Base-by-base conservation (phyloP, 2,113 vertebrate species). In the Rhinichthys klamathensis region DNA sequence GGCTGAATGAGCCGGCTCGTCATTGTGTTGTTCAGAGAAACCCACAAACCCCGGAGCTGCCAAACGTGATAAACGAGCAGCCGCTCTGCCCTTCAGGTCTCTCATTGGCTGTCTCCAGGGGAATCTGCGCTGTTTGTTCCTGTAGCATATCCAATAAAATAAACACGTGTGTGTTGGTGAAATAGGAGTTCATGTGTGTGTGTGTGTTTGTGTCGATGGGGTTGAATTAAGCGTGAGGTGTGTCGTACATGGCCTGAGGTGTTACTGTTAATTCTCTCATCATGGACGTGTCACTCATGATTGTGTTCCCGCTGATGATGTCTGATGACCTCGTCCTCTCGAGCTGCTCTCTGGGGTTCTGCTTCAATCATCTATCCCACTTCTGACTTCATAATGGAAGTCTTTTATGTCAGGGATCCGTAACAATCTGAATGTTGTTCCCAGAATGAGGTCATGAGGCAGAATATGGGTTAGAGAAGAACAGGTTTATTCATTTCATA, bases 241-340 rank as follows among this genome's bases (percentile, higher is more conserved):
- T 92, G 91, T 91, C 72, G 84, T 78, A 72, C 72, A 76, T 84
- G 49, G 79, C 84, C 74, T 32, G 79, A 23, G 54, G 86, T 90
- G 60, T 46, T 84, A 85, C n/a, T 86, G 90, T 87, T 92, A 87
- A 92, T 93, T 93, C 90, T 80, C 84, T 88, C 87, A 87, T 86
- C 89, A 90, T 88, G 91, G 91, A 92, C 83, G 87, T 90, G 89
- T 85, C 80, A 82, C 72, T 85, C 69, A 44, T 72, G 74, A 73
- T 51, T 85, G 74, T 60, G 79, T 69, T 77, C 44, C 77, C 60
- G 32, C 70, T 87, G 80, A 87, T 87, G 80, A 87, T 87, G 63
- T 23, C 86, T 75, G 77, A 60, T 84, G 46, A 72, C 77, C 60
- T 76, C 81, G 35, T 76, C 60, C 86, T 79, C 70, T 80, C 27